Evolutionary conservation across 1,140 invertebrate genomes (phyloP), one percentile per base, ranked within the genome.

Genomic region (Charaxes varanes): DNA sequence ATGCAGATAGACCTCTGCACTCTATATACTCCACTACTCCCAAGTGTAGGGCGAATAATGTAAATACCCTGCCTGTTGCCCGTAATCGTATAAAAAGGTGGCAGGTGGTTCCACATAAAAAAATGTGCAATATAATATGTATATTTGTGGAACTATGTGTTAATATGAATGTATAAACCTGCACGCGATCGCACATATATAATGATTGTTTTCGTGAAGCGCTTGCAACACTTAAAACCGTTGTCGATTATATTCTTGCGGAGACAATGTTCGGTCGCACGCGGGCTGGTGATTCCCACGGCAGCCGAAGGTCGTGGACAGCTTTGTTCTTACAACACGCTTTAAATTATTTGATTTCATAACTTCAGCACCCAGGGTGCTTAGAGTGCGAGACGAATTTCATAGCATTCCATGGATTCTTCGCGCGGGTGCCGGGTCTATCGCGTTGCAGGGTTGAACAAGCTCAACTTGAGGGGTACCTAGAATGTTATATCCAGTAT

Each of bases 321-420:
- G 61, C 58, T 62, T 52, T 45, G 41, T 48, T 57, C 62, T 78
- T 78, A 71, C 69, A 73, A 74, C 68, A 78, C 58, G 59, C 62
- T 77, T 74, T 62, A 74, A 71, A 74, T 78, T 62, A 73, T 72
- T 70, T 74, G 53, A 66, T 77, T 78, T 78, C 73, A 66, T 72
- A 78, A 78, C 50, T 58, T 64, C 47, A 28, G 44, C 50, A 43
- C 61, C 54, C 56, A 44, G 44, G 53, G 51, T 57, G 51, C 41
- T 62, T 53, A 45, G 34, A 31, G 27, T 11, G 26, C 15, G 41
- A 31, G n/a, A n/a, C n/a, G n/a, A n/a, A n/a, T n/a, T n/a, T n/a
- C n/a, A n/a, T n/a, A n/a, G n/a, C n/a, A n/a, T n/a, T n/a, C n/a
- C n/a, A n/a, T n/a, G n/a, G n/a, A n/a, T n/a, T n/a, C n/a, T n/a